phyloP scores from a whole-genome alignment of 2,113 vertebrate genomes.

The Crocuta crocuta region DNA sequence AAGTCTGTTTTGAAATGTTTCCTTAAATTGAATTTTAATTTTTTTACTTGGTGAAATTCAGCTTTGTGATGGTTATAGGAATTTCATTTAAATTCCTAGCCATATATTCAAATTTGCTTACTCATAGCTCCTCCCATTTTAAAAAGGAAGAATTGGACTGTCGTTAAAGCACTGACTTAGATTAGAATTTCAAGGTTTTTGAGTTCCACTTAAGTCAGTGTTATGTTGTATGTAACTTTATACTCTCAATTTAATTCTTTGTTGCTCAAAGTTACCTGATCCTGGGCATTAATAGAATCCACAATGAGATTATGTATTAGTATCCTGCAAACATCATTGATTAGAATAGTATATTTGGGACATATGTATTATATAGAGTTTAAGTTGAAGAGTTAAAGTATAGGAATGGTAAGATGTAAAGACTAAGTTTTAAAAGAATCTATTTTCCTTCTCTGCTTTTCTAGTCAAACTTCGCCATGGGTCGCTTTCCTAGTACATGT shows the following conservation, averaged over 20 bases:
- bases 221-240: slow-evolving; percentile 31
- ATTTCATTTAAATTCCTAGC: slow-evolving; percentile 36
- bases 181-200: slow-evolving; percentile 35
- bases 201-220: slow-evolving; percentile 27
- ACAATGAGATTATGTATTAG: slow-evolving; percentile 7
- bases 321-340: slow-evolving; percentile 22
- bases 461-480: slow-evolving; percentile 99
- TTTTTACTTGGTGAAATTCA: slow-evolving; percentile 45
- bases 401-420: neutral
- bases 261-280: neutral
- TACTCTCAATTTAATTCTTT: slow-evolving; percentile 36
- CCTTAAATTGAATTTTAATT: slow-evolving; percentile 50
- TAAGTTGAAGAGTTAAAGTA: slow-evolving; percentile 48
- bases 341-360: slow-evolving; percentile 30
- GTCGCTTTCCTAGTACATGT: slow-evolving; percentile 97
- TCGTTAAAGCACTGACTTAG: slow-evolving; percentile 23
- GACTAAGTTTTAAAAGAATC: neutral
- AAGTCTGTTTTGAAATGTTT: slow-evolving; percentile 40
- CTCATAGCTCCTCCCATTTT: neutral
- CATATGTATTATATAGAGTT: neutral
- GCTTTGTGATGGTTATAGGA: slow-evolving; percentile 34
- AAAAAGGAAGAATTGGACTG: neutral
- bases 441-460: slow-evolving; percentile 78
- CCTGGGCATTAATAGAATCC: slow-evolving; percentile 29
- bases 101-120: neutral